These are phyloP conservation scores for Netelia virgata DNA, from an alignment of 2,888 invertebrate species.

Conservation along the genomic window DNA sequence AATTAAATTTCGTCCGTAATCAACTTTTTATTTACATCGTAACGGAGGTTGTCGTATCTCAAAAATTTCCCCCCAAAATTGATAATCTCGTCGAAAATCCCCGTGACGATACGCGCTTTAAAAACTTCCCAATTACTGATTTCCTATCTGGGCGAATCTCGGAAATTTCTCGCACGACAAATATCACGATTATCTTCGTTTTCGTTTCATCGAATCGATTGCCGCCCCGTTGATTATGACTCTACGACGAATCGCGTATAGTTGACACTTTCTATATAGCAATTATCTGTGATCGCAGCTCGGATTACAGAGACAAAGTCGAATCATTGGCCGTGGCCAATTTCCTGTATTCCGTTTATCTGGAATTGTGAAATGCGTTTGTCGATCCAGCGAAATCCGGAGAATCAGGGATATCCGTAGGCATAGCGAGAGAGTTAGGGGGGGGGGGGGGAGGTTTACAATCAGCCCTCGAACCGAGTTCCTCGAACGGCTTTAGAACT, in stretches of 20 bases:
- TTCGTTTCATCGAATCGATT: slow-evolving; percentile 33
- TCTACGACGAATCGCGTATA: background rate
- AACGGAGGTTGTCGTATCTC: too few species aligned
- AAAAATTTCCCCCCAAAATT: too few species aligned
- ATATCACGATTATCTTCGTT: slow-evolving; percentile 28
- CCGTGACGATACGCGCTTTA: too few species aligned
- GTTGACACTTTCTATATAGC: background rate
- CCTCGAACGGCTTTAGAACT: slow-evolving; percentile 55
- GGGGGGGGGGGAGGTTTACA: background rate
- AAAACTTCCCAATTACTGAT: too few species aligned
- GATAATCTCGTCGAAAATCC: too few species aligned
- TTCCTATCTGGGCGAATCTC: too few species aligned
- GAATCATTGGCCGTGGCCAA: background rate
- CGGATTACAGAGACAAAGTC: slow-evolving; percentile 20
- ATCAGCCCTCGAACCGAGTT: slow-evolving; percentile 35
- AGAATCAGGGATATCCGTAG: background rate
- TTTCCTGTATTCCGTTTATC: slow-evolving; percentile 2
- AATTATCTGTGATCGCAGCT: background rate
- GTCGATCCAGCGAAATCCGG: background rate
- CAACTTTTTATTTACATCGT: too few species aligned
- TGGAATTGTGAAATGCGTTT: slow-evolving; percentile 21
- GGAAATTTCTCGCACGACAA: background rate
- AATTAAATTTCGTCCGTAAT: too few species aligned
- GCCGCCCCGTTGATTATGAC: background rate
- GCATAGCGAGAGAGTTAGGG: slow-evolving; percentile 1